phyloP scores from a whole-genome alignment of 2,888 invertebrate species.

The Bombylius major region DNA sequence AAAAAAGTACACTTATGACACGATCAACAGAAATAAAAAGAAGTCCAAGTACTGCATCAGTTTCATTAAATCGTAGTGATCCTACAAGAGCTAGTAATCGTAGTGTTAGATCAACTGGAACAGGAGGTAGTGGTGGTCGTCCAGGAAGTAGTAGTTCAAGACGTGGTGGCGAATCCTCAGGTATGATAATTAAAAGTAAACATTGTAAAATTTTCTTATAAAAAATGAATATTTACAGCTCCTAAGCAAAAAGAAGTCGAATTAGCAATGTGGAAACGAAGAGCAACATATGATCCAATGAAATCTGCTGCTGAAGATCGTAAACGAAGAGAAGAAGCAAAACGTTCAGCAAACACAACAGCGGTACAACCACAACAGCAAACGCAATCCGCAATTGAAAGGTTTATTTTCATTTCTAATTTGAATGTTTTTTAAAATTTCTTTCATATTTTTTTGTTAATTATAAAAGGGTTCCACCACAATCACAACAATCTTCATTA shows the following conservation, averaged over 20 bases:
- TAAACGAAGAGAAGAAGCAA: slow-evolving; percentile 46
- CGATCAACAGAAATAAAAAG: slow-evolving; percentile 25
- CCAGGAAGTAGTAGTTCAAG: slow-evolving; percentile 9
- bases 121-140: slow-evolving; percentile 1
- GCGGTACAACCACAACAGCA: not conserved
- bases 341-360: slow-evolving; percentile 25
- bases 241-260: slow-evolving; percentile 63
- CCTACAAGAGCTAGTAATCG: slow-evolving; percentile 31
- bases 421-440: not conserved
- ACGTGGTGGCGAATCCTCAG: slow-evolving; percentile 23
- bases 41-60: slow-evolving; percentile 34
- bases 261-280: slow-evolving; percentile 89
- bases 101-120: slow-evolving; percentile 28
- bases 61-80: slow-evolving; percentile 30
- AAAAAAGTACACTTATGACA: slow-evolving; percentile 32
- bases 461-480: too few relatives aligned
- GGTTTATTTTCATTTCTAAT: not conserved
- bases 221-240: slow-evolving; percentile 30
- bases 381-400: not conserved
- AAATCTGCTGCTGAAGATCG: slow-evolving; percentile 81
- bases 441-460: not conserved
- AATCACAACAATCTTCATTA: too few relatives aligned
- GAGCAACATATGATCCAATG: slow-evolving; percentile 91
- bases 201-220: not conserved
- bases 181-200: not conserved